These are phyloP conservation scores for Bicyclus anynana DNA, from an alignment of 1,140 invertebrate species.

Conservation along the genomic window DNA sequence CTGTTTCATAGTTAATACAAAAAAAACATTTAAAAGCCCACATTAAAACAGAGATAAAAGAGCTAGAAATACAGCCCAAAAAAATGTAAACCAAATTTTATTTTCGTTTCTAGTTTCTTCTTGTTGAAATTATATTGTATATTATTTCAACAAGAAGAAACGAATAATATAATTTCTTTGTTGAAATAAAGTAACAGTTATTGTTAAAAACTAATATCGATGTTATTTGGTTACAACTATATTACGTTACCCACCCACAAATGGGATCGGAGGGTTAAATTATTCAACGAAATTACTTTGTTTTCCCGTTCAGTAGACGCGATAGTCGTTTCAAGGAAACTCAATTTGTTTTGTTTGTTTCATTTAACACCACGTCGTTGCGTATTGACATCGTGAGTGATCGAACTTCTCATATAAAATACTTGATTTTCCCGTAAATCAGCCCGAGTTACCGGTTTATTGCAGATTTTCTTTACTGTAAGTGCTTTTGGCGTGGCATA, in stretches of 20 bases:
- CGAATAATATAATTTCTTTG: not conserved
- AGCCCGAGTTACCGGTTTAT: not conserved
- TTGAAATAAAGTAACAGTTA: not conserved
- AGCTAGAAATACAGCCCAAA: too few species aligned
- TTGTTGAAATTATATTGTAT: too few species aligned
- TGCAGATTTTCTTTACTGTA: too few species aligned
- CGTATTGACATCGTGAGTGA: constrained; percentile 16
- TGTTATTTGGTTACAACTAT: constrained; percentile 5
- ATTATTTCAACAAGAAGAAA: too few species aligned
- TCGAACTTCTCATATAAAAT: constrained; percentile 5
- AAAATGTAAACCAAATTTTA: too few species aligned
- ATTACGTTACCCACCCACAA: constrained; percentile 7
- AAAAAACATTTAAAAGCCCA: too few species aligned
- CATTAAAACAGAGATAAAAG: too few species aligned
- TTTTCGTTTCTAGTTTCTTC: too few species aligned
- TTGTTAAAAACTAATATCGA: constrained; percentile 3
- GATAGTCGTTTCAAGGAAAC: constrained; percentile 24
- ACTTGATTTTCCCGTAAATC: not conserved
- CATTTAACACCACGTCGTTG: constrained; percentile 24
- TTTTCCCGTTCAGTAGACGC: constrained; percentile 20
- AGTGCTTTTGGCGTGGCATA: too few species aligned
- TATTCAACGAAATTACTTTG: constrained; percentile 23
- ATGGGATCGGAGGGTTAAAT: constrained; percentile 18
- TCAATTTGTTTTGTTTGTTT: constrained; percentile 34
- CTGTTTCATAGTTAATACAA: too few species aligned